Evolutionary conservation across 2,113 vertebrate species (phyloP), one percentile per base, ranked within the genome.

Genomic region (Laterallus jamaicensis): DNA sequence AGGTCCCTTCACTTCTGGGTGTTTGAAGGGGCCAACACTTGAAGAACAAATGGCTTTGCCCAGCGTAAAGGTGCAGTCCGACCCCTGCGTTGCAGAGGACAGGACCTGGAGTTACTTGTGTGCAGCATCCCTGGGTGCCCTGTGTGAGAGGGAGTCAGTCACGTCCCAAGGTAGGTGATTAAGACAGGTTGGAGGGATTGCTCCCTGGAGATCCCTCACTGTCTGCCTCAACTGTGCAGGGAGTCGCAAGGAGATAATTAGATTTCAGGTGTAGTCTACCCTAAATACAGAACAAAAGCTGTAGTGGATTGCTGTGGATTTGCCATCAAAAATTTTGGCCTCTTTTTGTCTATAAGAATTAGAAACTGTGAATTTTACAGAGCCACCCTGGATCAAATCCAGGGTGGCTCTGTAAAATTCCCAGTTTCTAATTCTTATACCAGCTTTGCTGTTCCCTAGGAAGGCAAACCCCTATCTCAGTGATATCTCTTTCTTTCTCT

Each of bases 211-310:
- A 89, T 56, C 32, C 31, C 16, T 60, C 42, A 55, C 71, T 49
- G 77, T 68, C 88, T 96, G 80, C 74, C 22, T 50, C 0, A 3
- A 52, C 35, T 88, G 86, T 56, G 32, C 32, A 63, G 92, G 86
- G 92, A 92, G 25, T 47, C 81, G 68, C 44, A 81, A 42, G 82
- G 64, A 77, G 82, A 94, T 77, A 93, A 95, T 91, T 86, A 88
- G 92, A 56, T 93, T 88, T 93, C 31, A 63, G 28, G 78, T 40
- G 52, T 11, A 81, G 60, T 47, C 76, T 77, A 54, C 39, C 32
- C 88, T 78, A 56, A 93, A 71, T 49, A 70, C 75, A 32, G 80
- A 92, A 54, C 13, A 71, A 66, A 88, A 86, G 35, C 47, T 35
- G 17, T 67, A 59, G 60, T 59, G 56, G 47, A 25, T 94, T 70